phyloP scores from a whole-genome alignment of 2,113 vertebrate genomes.

The Neotoma lepida region DNA sequence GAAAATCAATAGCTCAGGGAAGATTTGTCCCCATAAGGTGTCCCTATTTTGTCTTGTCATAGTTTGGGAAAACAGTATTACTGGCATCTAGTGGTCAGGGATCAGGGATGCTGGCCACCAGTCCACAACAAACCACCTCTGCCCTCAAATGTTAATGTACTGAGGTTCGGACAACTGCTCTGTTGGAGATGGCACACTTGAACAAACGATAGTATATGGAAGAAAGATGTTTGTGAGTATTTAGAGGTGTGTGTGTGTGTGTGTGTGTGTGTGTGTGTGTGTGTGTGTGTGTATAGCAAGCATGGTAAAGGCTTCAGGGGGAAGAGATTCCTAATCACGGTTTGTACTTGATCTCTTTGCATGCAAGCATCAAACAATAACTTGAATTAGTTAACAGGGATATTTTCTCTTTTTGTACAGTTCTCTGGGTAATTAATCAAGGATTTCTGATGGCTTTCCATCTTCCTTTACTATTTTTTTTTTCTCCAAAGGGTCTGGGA shows the following conservation, averaged over 20 bases:
- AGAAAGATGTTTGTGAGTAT: background rate
- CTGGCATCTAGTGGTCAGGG: background rate
- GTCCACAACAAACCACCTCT: background rate
- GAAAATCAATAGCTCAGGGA: background rate
- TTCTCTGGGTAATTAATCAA: constrained; percentile 3
- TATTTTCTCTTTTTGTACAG: background rate
- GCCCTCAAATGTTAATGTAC: background rate
- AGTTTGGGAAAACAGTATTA: background rate
- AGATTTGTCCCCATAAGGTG: no score
- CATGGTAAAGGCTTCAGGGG: background rate
- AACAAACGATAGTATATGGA: background rate
- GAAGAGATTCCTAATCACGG: constrained; percentile 8
- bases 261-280: background rate
- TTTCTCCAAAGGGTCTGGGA: background rate
- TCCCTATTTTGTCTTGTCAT: background rate
- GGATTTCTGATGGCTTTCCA: constrained; percentile 32
- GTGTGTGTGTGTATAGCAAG: background rate
- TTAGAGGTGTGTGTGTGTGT: background rate
- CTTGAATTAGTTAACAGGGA: background rate
- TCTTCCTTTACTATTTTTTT: background rate
- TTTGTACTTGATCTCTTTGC: constrained; percentile 35
- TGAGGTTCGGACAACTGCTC: background rate
- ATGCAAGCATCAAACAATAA: background rate
- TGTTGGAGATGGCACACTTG: background rate
- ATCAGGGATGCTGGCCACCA: background rate